A percentile compares a stretch with the other conserved stretches of the same genome.
These are phyloP conservation scores for Hemicordylus capensis DNA, from an alignment of 2,113 vertebrate species.

Conservation along the genomic window DNA sequence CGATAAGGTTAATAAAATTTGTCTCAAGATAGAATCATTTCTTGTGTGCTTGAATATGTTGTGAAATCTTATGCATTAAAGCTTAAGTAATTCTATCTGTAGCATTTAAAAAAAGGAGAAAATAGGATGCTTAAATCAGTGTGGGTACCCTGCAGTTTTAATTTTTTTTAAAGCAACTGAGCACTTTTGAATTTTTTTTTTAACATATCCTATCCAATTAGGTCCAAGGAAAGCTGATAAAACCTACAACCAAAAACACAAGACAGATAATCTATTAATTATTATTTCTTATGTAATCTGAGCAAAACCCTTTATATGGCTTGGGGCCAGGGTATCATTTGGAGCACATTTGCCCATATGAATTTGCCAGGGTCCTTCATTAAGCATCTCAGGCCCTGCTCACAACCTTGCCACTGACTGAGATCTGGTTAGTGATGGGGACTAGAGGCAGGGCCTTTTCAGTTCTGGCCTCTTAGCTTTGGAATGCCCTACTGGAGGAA, in stretches of 20 bases:
- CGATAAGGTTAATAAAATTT: not conserved
- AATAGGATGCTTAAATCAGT: not conserved
- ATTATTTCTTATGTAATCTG: not conserved
- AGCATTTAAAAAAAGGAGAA: not conserved
- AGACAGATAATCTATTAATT: not conserved
- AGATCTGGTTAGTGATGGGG: no score
- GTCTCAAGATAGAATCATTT: not conserved
- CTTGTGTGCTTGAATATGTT: not conserved
- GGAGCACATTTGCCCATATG: no score
- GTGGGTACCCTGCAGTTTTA: not conserved
- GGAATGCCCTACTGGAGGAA: no score
- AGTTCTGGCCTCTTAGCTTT: no score
- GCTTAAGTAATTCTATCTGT: not conserved
- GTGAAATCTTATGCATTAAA: not conserved
- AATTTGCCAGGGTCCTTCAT: no score
- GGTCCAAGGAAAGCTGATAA: not conserved
- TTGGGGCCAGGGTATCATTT: no score
- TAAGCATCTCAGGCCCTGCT: no score
- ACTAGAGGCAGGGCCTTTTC: no score
- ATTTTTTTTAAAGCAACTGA: not conserved
- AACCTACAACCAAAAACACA: not conserved
- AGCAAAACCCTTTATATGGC: no score
- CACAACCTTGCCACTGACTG: no score
- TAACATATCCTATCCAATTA: not conserved
- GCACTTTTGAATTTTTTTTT: not conserved